Evolutionary conservation across 2,113 vertebrate genomes (phyloP).

Genomic region (Lampris megalopsis): DNA sequence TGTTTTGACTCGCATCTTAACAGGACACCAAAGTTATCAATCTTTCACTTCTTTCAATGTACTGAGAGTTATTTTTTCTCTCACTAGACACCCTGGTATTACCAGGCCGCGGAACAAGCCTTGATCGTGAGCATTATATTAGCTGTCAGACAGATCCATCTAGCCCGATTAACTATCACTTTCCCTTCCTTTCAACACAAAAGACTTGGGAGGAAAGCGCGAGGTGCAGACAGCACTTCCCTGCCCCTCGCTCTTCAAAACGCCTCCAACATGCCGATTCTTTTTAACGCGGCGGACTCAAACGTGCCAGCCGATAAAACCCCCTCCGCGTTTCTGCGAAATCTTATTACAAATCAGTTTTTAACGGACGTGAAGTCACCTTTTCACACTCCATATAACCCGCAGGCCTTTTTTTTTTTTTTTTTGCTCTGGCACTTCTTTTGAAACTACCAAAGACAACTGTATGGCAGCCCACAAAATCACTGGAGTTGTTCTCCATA

Average conservation of each 20-base stretch:
- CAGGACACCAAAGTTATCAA: neutral
- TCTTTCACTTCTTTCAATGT: neutral
- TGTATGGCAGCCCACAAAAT: constrained; percentile 74
- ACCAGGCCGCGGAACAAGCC: neutral
- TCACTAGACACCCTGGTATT: neutral
- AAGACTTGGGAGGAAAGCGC: neutral
- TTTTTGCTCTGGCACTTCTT: neutral
- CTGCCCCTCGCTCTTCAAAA: neutral
- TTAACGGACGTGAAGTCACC: constrained; percentile 16
- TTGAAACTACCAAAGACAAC: constrained; percentile 66
- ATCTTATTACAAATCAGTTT: constrained; percentile 10
- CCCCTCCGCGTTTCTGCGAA: neutral
- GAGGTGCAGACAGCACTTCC: constrained; percentile 4
- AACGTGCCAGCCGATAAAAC: constrained; percentile 23
- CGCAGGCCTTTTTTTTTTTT: constrained; percentile 2
- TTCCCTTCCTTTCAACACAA: neutral
- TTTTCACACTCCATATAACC: constrained; percentile 34
- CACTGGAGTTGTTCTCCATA: constrained; percentile 74
- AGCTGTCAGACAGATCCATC: neutral
- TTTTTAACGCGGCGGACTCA: constrained; percentile 17
- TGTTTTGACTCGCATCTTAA: neutral
- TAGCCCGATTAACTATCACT: neutral
- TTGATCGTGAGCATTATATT: neutral
- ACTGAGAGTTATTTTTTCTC: neutral
- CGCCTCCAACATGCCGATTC: neutral